Base-by-base conservation (phyloP, 2,888 invertebrate genomes). In the Chaetogeoica ovagalla region DNA sequence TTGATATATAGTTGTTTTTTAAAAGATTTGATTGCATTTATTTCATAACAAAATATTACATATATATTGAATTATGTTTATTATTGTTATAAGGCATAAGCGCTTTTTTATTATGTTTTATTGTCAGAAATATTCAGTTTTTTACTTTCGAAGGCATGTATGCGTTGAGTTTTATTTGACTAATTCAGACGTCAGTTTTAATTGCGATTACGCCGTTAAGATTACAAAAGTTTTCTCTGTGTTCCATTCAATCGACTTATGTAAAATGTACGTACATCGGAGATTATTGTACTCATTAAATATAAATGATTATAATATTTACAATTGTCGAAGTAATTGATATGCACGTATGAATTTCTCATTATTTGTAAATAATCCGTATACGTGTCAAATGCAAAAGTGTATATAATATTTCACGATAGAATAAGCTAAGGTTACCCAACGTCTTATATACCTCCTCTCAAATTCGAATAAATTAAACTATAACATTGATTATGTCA, bases 281-380 rank as follows among this genome's bases (percentile, higher is more conserved):
- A 19, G 48, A 72, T 48, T 62, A 43, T 62, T 62, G 43, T n/a
- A 17, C 62, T 30, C 13, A 52, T 72, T 60, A 62, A 48, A 48
- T 30, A 19, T 62, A 13, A 17, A 30, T 72, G 48, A 62, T 15
- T 11, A 5, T 30, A 60, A 17, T 71, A 39, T 8, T 57, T 17
- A 9, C 6, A 60, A 2, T 48, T 59, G 13, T 43, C 39, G n/a
- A 4, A 17, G 19, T 62, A 72, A 72, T 60, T 43, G 8, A 48
- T 48, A 48, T 13, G 11, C 11, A 48, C 3, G 1, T 48, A 48
- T 48, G 48, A 48, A 48, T 13, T 48, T 48, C 13, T 48, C 11
- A 13, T 48, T 2, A 48, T 48, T 48, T 13, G 48, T 3, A 48
- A 48, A 48, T 48, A 48, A 13, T 48, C 13, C 11, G 11, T 48